Conservation (phyloP, 2,888 invertebrate species). For the Drosophila imparisetae region DNA sequence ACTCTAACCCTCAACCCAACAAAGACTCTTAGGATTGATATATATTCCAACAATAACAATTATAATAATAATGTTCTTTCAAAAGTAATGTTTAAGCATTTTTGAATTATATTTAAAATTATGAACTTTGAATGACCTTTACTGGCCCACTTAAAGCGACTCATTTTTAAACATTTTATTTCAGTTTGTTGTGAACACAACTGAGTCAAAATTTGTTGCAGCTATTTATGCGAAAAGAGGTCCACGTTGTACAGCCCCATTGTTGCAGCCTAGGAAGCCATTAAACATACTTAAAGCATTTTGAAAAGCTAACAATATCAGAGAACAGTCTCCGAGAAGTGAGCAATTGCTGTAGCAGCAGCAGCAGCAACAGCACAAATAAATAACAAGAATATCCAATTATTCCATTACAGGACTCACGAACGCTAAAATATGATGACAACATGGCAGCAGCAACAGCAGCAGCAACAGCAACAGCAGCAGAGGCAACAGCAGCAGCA, state of each 20-base stretch:
- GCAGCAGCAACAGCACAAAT: slow-evolving; percentile 47
- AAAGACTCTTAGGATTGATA: too few relatives aligned
- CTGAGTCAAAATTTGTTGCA: not conserved
- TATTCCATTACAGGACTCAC: slow-evolving; percentile 61
- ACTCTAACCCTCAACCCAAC: too few relatives aligned
- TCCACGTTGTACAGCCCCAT: slow-evolving; percentile 31
- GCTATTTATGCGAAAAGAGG: not conserved
- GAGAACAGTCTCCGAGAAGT: slow-evolving; percentile 23
- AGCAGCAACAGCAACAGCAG: slow-evolving; percentile 6
- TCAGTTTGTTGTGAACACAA: not conserved
- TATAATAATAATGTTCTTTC: too few relatives aligned
- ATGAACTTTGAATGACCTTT: not conserved
- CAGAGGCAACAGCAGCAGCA: slow-evolving; percentile 10
- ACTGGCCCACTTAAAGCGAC: not conserved
- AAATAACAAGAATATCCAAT: slow-evolving; percentile 78
- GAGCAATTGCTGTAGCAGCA: slow-evolving; percentile 35
- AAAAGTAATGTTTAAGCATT: not conserved
- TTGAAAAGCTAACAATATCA: slow-evolving; percentile 61
- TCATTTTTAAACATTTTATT: not conserved
- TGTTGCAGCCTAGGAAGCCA: slow-evolving; percentile 65
- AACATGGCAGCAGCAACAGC: slow-evolving; percentile 20
- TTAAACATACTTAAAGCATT: slow-evolving; percentile 71
- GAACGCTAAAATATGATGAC: slow-evolving; percentile 38
- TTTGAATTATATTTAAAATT: not conserved
- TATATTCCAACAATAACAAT: too few relatives aligned